These are phyloP conservation scores for Sinopyrophorus schimmeli DNA, from an alignment of 2,888 invertebrate genomes.

Conservation along the genomic window DNA sequence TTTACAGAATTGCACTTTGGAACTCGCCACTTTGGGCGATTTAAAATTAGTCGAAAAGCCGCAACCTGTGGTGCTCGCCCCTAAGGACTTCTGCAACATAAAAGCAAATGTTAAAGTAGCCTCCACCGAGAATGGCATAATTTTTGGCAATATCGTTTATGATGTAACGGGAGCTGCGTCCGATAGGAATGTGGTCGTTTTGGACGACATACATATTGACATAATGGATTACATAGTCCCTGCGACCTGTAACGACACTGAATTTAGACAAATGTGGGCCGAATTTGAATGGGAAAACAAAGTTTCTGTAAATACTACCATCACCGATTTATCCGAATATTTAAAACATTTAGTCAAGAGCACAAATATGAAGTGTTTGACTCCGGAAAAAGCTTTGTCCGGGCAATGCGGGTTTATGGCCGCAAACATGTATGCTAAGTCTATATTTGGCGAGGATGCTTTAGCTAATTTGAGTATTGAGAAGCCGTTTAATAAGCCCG, in stretches of 20 bases:
- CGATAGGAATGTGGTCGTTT: slow-evolving; percentile 95
- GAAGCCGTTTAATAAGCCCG: slow-evolving; percentile 84
- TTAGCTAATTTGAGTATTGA: slow-evolving; percentile 98
- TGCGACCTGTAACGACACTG: slow-evolving; percentile 89
- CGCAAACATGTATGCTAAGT: slow-evolving; percentile 98
- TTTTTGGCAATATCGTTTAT: slow-evolving; percentile 99
- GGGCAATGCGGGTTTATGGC: slow-evolving; percentile 99
- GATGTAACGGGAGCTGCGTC: slow-evolving; percentile 92
- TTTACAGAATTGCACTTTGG: slow-evolving; percentile 95
- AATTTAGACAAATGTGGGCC: slow-evolving; percentile 99
- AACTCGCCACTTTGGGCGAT: slow-evolving; percentile 96
- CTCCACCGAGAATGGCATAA: slow-evolving; percentile 99
- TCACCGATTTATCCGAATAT: slow-evolving; percentile 92
- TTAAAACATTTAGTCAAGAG: slow-evolving; percentile 88
- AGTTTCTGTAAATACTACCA: slow-evolving; percentile 73
- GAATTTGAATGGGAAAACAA: slow-evolving; percentile 99
- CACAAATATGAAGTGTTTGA: slow-evolving; percentile 99
- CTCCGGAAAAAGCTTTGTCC: slow-evolving; percentile 93
- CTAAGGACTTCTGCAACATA: slow-evolving; percentile 96
- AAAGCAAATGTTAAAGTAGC: slow-evolving; percentile 99
- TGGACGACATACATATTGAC: slow-evolving; percentile 99
- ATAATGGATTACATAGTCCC: slow-evolving; percentile 99
- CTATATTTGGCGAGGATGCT: slow-evolving; percentile 98
- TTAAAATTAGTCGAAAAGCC: slow-evolving; percentile 98
- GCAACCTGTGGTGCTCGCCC: slow-evolving; percentile 91